Evolutionary conservation across 2,113 vertebrate genomes (phyloP), one percentile per base, ranked within the genome.

Genomic region (Sinocyclocheilus maitianheensis): DNA sequence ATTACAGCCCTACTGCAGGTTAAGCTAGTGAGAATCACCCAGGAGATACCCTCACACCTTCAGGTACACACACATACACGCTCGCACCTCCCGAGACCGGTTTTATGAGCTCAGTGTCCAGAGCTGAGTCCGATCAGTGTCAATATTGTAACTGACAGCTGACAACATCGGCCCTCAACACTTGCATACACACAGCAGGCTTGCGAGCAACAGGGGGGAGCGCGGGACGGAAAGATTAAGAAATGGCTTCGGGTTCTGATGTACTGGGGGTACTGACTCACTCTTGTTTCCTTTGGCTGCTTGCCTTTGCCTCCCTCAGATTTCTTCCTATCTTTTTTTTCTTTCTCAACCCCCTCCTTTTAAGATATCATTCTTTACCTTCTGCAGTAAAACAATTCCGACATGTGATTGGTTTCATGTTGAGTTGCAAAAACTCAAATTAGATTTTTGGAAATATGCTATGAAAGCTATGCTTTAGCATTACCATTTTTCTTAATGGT

Each of bases 1-100:
- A 96, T 96, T 96, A 96, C 95, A 94, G 93, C 91, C 93, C 89
- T 93, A 95, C 92, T 93, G 94, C 93, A 92, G 94, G 92, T 95
- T 92, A 92, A 91, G 91, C 90, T 92, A 92, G 69, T 84, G 87
- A 92, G 92, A 87, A 94, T 93, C 89, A 92, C 93, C 94, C 93
- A 91, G 89, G 94, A 89, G 93, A 92, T 91, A 91, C 91, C 90
- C 89, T 91, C 90, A 87, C 82, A 78, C 71, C 88, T 84, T 81
- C 75, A 87, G 84, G 85, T 89, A 92, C 90, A 90, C 91, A 87
- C 91, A 91, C 91, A 91, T 13, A 63, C 80, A 71, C 20, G 24
- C 40, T 55, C 37, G 81, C 92, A 83, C 90, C 92, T 93, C 93
- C 90, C 91, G 90, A 90, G 84, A 83, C 72, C 90, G 91, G 90